These are phyloP conservation scores for Pomacea canaliculata DNA, from an alignment of 2,888 invertebrate genomes.

Conservation along the genomic window DNA sequence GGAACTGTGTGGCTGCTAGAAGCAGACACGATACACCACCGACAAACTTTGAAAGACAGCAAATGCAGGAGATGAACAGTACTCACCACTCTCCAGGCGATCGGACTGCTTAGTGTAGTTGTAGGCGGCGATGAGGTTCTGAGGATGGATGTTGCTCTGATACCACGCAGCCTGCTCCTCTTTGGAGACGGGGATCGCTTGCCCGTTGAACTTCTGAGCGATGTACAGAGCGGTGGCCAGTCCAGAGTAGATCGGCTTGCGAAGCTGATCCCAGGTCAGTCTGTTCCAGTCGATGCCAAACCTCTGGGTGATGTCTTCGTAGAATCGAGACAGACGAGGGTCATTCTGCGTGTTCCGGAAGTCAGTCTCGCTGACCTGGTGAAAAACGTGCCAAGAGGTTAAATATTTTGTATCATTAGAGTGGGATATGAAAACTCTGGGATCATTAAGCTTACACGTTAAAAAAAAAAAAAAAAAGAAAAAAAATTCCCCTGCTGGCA, in stretches of 20 bases:
- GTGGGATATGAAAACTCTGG: too few species aligned
- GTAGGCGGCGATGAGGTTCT: constrained; percentile 31
- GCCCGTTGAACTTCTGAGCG: constrained; percentile 25
- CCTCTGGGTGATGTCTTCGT: constrained; percentile 30
- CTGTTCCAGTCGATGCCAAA: constrained; percentile 49
- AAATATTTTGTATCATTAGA: too few species aligned
- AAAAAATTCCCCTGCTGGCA: too few species aligned
- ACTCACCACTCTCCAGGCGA: constrained; percentile 41
- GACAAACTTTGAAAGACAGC: background rate
- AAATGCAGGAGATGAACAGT: background rate
- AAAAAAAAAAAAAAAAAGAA: too few species aligned
- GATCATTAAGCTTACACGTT: too few species aligned
- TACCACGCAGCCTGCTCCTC: constrained; percentile 50
- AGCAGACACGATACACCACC: background rate
- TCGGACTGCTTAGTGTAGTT: constrained; percentile 43
- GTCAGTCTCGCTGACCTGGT: constrained; percentile 40
- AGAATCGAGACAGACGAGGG: constrained; percentile 17
- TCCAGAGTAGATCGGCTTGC: constrained; percentile 55
- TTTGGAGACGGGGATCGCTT: constrained; percentile 35
- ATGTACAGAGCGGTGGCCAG: constrained; percentile 48
- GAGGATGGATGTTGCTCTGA: constrained; percentile 30
- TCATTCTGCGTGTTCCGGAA: constrained; percentile 39
- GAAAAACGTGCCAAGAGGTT: background rate
- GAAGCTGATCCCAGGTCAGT: constrained; percentile 41
- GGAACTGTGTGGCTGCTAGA: too few species aligned